Evolutionary conservation across 2,888 invertebrate species (phyloP).

Genomic region (Mythimna ferrago): DNA sequence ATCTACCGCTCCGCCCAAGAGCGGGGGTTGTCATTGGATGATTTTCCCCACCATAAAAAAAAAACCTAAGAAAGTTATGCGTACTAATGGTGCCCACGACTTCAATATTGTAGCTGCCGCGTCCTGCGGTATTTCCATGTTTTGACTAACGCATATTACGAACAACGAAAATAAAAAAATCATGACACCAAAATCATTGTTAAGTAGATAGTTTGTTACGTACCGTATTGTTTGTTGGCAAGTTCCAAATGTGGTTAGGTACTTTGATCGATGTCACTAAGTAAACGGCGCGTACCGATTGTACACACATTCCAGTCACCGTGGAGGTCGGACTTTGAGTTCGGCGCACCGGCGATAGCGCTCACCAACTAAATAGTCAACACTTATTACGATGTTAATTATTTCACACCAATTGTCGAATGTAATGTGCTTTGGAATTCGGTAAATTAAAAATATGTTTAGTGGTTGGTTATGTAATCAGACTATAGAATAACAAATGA

Average conservation of each 20-base stretch:
- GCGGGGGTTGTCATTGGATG: no score
- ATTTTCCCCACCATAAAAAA: no score
- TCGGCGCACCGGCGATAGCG: background rate
- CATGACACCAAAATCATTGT: background rate
- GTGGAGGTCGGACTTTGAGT: constrained; percentile 19
- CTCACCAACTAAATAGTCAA: background rate
- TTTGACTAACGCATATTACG: no score
- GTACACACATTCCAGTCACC: background rate
- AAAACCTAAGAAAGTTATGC: no score
- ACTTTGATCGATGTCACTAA: background rate
- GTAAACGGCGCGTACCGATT: constrained; percentile 3
- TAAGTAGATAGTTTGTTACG: background rate
- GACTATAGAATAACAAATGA: background rate
- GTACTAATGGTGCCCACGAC: no score
- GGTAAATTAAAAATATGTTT: background rate
- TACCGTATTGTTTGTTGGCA: background rate
- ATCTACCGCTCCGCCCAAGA: no score
- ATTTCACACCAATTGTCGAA: constrained; percentile 19
- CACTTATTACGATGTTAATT: constrained; percentile 23
- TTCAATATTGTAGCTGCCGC: no score
- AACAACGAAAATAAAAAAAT: no score
- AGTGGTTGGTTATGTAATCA: background rate
- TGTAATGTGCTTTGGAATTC: background rate
- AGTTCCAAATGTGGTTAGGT: background rate
- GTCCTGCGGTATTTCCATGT: no score